phyloP scores from a whole-genome alignment of 2,888 invertebrate genomes.

The Eupithecia abbreviata region DNA sequence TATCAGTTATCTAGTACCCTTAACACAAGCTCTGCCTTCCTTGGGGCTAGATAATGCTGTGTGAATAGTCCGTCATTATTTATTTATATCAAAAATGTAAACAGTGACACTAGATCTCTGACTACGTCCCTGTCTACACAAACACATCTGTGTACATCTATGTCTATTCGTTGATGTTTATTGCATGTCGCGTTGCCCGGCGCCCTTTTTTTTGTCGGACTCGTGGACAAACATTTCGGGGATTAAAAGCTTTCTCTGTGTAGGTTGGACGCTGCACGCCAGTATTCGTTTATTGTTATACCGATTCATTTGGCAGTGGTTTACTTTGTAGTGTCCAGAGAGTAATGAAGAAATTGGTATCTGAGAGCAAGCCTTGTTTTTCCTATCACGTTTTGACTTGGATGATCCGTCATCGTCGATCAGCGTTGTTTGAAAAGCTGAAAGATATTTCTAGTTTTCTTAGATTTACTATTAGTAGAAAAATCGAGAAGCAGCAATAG shows the following conservation, averaged over 20 bases:
- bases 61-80: too few relatives aligned
- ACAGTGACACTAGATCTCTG: background rate
- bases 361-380: background rate
- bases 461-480: background rate
- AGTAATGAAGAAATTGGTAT: background rate
- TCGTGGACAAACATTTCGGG: slow-evolving; percentile 30
- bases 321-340: background rate
- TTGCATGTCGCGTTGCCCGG: slow-evolving; percentile 30
- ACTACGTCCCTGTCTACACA: background rate
- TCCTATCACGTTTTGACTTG: background rate
- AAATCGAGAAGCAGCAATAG: background rate
- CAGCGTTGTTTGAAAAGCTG: background rate
- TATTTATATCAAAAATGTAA: background rate
- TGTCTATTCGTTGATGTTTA: slow-evolving; percentile 29
- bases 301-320: slow-evolving; percentile 6
- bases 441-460: background rate
- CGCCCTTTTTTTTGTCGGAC: slow-evolving; percentile 27
- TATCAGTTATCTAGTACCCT: too few relatives aligned
- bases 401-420: background rate
- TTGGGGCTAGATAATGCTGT: too few relatives aligned
- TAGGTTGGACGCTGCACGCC: background rate
- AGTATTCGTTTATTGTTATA: slow-evolving; percentile 1
- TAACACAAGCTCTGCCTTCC: too few relatives aligned
- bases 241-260: slow-evolving; percentile 20
- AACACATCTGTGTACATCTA: background rate